phyloP scores from a whole-genome alignment of 2,113 vertebrate species.

The Pluvianellus socialis region DNA sequence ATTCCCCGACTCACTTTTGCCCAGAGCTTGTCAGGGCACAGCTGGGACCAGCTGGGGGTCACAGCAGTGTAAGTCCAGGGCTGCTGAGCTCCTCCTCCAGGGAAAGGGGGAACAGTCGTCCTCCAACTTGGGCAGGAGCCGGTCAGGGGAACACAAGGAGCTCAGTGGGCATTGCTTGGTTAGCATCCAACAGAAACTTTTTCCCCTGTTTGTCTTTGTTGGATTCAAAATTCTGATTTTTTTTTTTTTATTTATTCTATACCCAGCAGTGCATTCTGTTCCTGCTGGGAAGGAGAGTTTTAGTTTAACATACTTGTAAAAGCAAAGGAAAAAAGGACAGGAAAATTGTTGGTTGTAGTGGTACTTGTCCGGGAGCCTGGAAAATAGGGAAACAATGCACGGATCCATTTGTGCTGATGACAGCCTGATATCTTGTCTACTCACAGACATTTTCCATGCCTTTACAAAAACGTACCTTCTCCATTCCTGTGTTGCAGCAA shows the following conservation, averaged over 20 bases:
- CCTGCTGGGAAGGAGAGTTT: neutral
- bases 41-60: neutral
- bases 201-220: neutral
- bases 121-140: fast-evolving
- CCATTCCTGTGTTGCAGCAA: neutral
- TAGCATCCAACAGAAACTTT: neutral
- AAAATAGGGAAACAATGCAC: neutral
- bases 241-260: neutral
- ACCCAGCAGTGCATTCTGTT: neutral
- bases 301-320: neutral
- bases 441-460: neutral
- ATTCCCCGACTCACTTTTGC: neutral
- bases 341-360: neutral
- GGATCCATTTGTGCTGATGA: neutral
- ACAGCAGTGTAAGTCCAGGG: neutral
- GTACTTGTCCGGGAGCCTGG: neutral
- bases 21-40: neutral
- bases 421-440: neutral
- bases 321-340: neutral
- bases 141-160: neutral
- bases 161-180: neutral
- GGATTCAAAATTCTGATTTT: neutral
- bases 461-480: neutral
- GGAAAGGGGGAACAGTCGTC: no score
- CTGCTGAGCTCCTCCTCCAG: neutral